These are phyloP conservation scores for Lepidocyrtinus sp. DNA, from an alignment of 2,888 invertebrate genomes.

Conservation along the genomic window DNA sequence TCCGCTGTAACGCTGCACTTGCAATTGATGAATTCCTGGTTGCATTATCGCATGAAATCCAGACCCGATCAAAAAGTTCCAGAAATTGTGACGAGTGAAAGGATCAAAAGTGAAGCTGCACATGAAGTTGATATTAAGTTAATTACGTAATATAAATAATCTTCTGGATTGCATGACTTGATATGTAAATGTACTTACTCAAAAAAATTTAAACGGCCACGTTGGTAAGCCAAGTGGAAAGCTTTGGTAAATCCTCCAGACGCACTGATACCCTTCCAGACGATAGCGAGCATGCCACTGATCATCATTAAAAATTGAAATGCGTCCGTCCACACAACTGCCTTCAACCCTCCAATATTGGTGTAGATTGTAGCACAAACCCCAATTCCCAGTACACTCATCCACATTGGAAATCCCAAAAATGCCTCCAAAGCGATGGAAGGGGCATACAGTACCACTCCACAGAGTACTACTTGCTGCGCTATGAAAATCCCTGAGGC, in stretches of 20 bases:
- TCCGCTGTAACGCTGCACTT: slow-evolving; percentile 67
- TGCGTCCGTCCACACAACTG: slow-evolving; percentile 72
- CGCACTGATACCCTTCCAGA: slow-evolving; percentile 71
- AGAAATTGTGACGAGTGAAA: slow-evolving; percentile 66
- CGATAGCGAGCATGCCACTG: slow-evolving; percentile 71
- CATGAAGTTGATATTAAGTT: not conserved
- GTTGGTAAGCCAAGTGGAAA: slow-evolving; percentile 71
- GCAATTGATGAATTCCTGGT: slow-evolving; percentile 65
- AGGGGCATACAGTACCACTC: slow-evolving; percentile 69
- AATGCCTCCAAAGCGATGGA: slow-evolving; percentile 71
- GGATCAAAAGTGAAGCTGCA: slow-evolving; percentile 66
- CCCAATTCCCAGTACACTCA: slow-evolving; percentile 70
- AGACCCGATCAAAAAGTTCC: slow-evolving; percentile 66
- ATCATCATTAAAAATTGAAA: slow-evolving; percentile 72
- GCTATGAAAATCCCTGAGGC: slow-evolving; percentile 52
- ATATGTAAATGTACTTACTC: slow-evolving; percentile 54
- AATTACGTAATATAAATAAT: not conserved
- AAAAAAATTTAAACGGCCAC: slow-evolving; percentile 71
- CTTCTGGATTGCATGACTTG: not conserved
- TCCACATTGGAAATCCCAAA: slow-evolving; percentile 71
- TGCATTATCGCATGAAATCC: slow-evolving; percentile 60
- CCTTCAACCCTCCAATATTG: slow-evolving; percentile 72
- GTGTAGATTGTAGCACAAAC: slow-evolving; percentile 72
- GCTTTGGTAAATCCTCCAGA: slow-evolving; percentile 71
- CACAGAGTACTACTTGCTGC: slow-evolving; percentile 51